Conservation (phyloP, 2,113 vertebrate species). For the Garra rufa region DNA sequence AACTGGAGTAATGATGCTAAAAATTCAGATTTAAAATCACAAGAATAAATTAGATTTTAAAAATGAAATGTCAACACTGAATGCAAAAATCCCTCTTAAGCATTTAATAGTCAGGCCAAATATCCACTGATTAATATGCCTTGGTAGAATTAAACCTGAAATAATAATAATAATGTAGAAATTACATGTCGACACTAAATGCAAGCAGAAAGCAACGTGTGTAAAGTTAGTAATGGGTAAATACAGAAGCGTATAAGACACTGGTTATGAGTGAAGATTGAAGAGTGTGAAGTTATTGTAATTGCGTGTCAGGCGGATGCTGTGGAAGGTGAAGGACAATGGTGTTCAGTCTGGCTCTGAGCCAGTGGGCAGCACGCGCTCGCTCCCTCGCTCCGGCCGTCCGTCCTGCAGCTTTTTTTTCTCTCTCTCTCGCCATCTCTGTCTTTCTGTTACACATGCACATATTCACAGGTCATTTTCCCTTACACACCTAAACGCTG, state of each 20-base stretch:
- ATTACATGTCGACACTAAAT: background rate
- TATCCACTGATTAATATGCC: background rate
- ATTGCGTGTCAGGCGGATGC: constrained; percentile 72
- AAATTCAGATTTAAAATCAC: too few species aligned
- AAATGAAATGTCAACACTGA: too few species aligned
- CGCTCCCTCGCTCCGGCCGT: background rate
- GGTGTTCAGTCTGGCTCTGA: constrained; percentile 68
- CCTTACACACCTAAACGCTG: constrained; percentile 42
- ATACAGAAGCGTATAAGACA: background rate
- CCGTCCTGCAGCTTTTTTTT: constrained; percentile 25
- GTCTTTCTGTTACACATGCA: constrained; percentile 44
- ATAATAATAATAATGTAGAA: too few species aligned
- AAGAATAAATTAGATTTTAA: too few species aligned
- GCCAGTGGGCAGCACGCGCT: constrained; percentile 70
- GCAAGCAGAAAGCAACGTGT: background rate
- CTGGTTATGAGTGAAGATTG: constrained; percentile 24
- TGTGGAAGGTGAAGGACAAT: constrained; percentile 76
- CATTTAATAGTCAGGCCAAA: background rate
- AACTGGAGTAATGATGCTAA: too few species aligned
- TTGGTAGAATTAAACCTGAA: background rate
- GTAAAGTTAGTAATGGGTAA: background rate
- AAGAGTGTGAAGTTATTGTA: constrained; percentile 68
- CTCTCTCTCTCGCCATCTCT: constrained; percentile 11
- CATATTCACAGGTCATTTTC: constrained; percentile 42
- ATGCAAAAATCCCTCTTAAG: background rate